Conservation (phyloP, 2,888 invertebrate species). For the Notocelia uddmanniana region DNA sequence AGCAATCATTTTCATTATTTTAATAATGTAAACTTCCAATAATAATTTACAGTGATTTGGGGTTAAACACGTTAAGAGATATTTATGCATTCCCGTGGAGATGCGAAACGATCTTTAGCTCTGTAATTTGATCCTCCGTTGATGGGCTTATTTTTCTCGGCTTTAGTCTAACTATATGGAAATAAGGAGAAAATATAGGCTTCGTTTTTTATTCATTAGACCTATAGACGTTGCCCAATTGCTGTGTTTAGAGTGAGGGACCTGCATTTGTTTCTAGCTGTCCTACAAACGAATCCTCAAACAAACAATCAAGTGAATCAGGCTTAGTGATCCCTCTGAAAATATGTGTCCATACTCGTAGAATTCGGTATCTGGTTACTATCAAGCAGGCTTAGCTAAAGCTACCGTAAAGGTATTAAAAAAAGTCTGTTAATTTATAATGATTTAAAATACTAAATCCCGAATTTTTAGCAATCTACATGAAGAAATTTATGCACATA, state of each 20-base stretch:
- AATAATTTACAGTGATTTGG: slow-evolving; percentile 86
- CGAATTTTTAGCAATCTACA: background rate
- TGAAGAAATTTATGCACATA: background rate
- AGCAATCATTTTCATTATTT: slow-evolving; percentile 86
- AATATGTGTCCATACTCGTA: too few relatives aligned
- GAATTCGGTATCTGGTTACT: too few relatives aligned
- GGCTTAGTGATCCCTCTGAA: too few relatives aligned
- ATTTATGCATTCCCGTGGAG: slow-evolving; percentile 79
- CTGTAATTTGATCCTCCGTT: slow-evolving; percentile 74
- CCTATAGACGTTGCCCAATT: too few relatives aligned
- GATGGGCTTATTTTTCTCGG: slow-evolving; percentile 58
- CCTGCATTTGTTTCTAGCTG: too few relatives aligned
- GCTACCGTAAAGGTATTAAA: too few relatives aligned
- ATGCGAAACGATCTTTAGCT: slow-evolving; percentile 68
- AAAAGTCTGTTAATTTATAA: background rate
- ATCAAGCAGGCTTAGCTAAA: too few relatives aligned
- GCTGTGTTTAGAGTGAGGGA: too few relatives aligned
- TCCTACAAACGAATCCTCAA: too few relatives aligned
- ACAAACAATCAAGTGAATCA: too few relatives aligned
- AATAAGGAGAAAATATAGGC: slow-evolving; percentile 24
- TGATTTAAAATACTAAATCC: background rate
- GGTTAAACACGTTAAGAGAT: slow-evolving; percentile 85
- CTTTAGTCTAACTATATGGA: slow-evolving; percentile 60
- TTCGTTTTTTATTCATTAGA: slow-evolving; percentile 5
- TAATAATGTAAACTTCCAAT: slow-evolving; percentile 86